Conservation (phyloP, 1,140 invertebrate genomes). For the Polypedilum pembai region DNA sequence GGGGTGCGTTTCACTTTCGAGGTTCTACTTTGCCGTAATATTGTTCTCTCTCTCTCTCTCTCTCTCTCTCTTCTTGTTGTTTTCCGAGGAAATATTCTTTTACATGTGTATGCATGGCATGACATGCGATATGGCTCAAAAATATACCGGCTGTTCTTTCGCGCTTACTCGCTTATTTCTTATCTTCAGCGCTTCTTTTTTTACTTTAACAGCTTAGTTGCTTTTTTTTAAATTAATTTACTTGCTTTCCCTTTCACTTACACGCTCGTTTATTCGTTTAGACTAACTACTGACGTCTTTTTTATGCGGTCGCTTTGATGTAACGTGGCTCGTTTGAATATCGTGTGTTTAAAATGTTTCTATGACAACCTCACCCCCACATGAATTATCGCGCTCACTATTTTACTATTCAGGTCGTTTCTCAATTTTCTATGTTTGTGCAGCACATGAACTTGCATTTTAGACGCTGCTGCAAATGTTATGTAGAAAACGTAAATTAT, state of each 20-base stretch:
- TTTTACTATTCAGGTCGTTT: background rate
- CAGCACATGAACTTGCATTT: slow-evolving; percentile 4
- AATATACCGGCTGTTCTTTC: background rate
- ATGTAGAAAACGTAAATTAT: too few species aligned
- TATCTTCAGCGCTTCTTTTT: background rate
- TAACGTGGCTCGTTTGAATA: background rate
- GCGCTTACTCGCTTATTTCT: background rate
- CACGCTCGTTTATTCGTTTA: too few species aligned
- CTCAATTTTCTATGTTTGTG: background rate
- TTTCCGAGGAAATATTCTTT: too few species aligned
- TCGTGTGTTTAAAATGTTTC: background rate
- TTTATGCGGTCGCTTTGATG: background rate
- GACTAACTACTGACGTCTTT: too few species aligned
- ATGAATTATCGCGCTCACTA: background rate
- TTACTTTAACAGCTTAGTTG: background rate
- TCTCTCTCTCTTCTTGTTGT: too few species aligned
- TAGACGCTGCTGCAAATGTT: background rate
- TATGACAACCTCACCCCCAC: slow-evolving; percentile 5
- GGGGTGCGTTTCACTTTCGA: slow-evolving; percentile 19
- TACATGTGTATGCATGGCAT: background rate
- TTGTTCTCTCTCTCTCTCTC: too few species aligned
- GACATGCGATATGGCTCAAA: background rate
- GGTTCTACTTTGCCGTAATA: background rate
- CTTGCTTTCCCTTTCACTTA: background rate
- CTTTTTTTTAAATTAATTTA: background rate